Percentiles rank a stretch among this genome's conserved stretches.
phyloP scores from a whole-genome alignment of 2,888 invertebrate species.

The Sesia bembeciformis region DNA sequence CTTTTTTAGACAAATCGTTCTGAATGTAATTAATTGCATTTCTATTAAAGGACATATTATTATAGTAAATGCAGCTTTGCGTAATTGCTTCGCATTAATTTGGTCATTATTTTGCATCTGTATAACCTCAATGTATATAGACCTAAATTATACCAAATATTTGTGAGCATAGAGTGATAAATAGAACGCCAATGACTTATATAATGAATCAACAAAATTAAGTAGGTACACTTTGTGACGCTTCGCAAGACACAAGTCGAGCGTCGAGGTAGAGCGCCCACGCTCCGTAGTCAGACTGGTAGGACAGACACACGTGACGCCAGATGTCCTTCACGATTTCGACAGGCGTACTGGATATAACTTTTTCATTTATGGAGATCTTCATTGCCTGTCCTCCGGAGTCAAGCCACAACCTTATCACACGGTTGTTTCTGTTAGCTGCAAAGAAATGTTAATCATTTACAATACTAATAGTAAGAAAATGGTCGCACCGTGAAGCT shows the following conservation, averaged over 20 bases:
- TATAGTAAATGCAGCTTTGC: too few species aligned
- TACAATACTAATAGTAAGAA: constrained; percentile 5
- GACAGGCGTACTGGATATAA: constrained; percentile 58
- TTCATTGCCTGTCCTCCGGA: constrained; percentile 70
- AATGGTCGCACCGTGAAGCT: too few species aligned
- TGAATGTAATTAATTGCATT: too few species aligned
- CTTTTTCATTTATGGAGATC: constrained; percentile 69
- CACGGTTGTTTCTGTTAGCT: constrained; percentile 69
- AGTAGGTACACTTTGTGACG: constrained; percentile 37
- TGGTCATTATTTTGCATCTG: too few species aligned
- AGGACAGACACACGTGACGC: constrained; percentile 80
- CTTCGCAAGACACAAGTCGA: constrained; percentile 53
- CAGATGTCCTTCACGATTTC: constrained; percentile 64
- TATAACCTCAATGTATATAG: too few species aligned
- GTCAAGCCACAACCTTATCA: constrained; percentile 76
- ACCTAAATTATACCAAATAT: too few species aligned
- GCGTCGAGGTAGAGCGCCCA: constrained; percentile 78
- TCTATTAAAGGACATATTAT: too few species aligned
- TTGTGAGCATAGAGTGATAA: too few species aligned
- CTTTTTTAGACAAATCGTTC: too few species aligned
- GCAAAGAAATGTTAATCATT: constrained; percentile 20
- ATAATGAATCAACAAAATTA: too few species aligned
- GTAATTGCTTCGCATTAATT: too few species aligned
- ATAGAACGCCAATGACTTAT: too few species aligned
- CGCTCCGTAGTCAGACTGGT: constrained; percentile 75